These are phyloP conservation scores for Chromis chromis DNA, from an alignment of 2,797 vertebrate genomes.

Conservation along the genomic window DNA sequence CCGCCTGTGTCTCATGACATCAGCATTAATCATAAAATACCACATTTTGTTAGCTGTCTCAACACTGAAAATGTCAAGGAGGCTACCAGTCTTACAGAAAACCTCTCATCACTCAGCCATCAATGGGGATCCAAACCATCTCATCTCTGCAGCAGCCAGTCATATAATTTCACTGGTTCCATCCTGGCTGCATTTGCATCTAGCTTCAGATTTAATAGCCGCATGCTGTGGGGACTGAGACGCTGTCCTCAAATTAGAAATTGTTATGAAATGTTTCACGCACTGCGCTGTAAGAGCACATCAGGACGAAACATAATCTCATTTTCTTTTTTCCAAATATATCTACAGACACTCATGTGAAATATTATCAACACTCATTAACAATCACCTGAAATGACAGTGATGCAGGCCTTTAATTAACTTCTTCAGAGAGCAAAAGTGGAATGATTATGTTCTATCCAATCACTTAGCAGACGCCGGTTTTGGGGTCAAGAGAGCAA, in stretches of 20 bases:
- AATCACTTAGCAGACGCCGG: slow-evolving; percentile 50
- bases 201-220: slow-evolving; percentile 10
- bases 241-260: slow-evolving; percentile 24
- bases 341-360: slow-evolving; percentile 22
- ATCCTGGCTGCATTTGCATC: slow-evolving; percentile 19
- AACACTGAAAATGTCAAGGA: slow-evolving; percentile 2
- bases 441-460: slow-evolving; percentile 46
- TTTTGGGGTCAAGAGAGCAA: slow-evolving; percentile 67
- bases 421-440: slow-evolving; percentile 42
- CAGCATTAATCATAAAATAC: not conserved
- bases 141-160: slow-evolving; percentile 7
- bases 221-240: not conserved
- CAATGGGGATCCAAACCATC: slow-evolving; percentile 25
- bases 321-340: slow-evolving; percentile 20
- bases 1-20: not conserved
- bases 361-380: slow-evolving; percentile 35
- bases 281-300: not conserved
- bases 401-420: slow-evolving; percentile 47
- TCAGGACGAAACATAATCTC: slow-evolving; percentile 2
- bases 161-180: slow-evolving; percentile 19
- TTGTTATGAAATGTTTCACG: slow-evolving; percentile 2
- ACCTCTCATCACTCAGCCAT: not conserved
- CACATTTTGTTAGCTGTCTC: not conserved
- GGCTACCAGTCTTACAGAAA: not conserved
- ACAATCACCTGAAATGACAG: slow-evolving; percentile 49